phyloP scores from a whole-genome alignment of 2,888 invertebrate genomes.

The Drosophila buzzatii region DNA sequence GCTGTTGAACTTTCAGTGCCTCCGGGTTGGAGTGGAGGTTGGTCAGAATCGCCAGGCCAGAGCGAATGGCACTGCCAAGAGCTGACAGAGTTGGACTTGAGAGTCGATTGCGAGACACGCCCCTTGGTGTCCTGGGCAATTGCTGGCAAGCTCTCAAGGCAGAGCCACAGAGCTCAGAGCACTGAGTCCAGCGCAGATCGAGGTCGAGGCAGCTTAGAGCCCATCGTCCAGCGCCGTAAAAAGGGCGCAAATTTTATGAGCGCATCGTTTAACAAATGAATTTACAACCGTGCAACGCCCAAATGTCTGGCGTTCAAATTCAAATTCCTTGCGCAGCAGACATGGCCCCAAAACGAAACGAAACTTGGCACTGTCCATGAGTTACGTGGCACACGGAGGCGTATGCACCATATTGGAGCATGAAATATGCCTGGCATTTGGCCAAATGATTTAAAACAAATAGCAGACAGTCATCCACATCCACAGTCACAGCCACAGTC shows the following conservation, averaged over 20 bases:
- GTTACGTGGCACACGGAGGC: conserved; percentile 75
- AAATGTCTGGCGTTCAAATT: conserved; percentile 85
- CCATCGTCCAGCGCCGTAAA: conserved; percentile 51
- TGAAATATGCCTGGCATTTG: conserved; percentile 73
- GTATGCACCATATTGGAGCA: conserved; percentile 63
- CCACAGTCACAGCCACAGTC: conserved; percentile 1
- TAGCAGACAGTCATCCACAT: conserved; percentile 36
- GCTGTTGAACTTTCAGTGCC: conserved; percentile 81
- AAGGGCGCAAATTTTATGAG: conserved; percentile 84
- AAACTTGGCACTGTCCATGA: conserved; percentile 58
- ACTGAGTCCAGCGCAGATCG: conserved; percentile 33
- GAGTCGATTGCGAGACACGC: conserved; percentile 62
- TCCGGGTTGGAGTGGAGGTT: conserved; percentile 51
- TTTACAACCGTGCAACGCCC: conserved; percentile 86
- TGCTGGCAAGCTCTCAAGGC: conserved; percentile 53
- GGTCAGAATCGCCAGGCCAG: conserved; percentile 33
- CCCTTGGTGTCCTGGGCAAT: conserved; percentile 61
- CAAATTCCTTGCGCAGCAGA: conserved; percentile 74
- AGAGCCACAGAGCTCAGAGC: background rate
- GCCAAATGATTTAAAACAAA: conserved; percentile 76
- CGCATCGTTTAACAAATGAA: conserved; percentile 86
- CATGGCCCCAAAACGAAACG: conserved; percentile 49
- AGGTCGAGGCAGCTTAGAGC: conserved; percentile 5
- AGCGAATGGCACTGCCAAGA: conserved; percentile 72
- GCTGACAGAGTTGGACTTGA: conserved; percentile 50